Evolutionary conservation across 1,140 invertebrate species (phyloP).

Genomic region (Pogonomyrmex californicus): DNA sequence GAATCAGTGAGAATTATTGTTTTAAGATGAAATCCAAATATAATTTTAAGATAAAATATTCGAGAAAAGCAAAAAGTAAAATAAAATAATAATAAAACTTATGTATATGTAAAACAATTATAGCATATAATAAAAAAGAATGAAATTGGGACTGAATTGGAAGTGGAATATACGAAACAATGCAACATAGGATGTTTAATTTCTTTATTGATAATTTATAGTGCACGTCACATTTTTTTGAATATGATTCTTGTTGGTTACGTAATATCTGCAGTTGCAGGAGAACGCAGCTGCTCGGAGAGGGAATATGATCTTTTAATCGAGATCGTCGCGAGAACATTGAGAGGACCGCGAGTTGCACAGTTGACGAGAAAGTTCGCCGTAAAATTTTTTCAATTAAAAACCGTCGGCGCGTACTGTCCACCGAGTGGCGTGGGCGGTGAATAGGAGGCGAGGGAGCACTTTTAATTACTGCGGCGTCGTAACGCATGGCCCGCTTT

Average conservation of each 20-base stretch:
- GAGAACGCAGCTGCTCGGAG: not conserved
- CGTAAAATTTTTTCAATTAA: slow-evolving; percentile 85
- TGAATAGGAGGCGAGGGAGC: slow-evolving; percentile 48
- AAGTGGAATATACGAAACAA: not conserved
- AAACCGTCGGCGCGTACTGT: slow-evolving; percentile 75
- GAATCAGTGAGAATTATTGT: not conserved
- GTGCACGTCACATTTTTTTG: not conserved
- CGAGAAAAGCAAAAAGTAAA: not conserved
- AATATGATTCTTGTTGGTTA: not conserved
- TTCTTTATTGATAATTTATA: not conserved
- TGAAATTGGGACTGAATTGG: not conserved
- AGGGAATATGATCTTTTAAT: slow-evolving; percentile 56
- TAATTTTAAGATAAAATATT: not conserved
- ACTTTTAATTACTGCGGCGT: slow-evolving; percentile 84
- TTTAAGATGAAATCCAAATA: not conserved
- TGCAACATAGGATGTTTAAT: not conserved
- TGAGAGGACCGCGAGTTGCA: slow-evolving; percentile 40
- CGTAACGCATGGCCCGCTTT: slow-evolving; percentile 79
- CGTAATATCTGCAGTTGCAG: not conserved
- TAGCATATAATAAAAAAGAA: not conserved
- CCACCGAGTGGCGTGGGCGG: slow-evolving; percentile 46
- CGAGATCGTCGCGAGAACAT: slow-evolving; percentile 26
- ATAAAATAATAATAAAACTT: slow-evolving; percentile 4
- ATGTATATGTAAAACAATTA: slow-evolving; percentile 4
- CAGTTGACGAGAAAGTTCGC: slow-evolving; percentile 77